phyloP scores from a whole-genome alignment of 2,797 vertebrate species.

The Hyperoplus immaculatus region DNA sequence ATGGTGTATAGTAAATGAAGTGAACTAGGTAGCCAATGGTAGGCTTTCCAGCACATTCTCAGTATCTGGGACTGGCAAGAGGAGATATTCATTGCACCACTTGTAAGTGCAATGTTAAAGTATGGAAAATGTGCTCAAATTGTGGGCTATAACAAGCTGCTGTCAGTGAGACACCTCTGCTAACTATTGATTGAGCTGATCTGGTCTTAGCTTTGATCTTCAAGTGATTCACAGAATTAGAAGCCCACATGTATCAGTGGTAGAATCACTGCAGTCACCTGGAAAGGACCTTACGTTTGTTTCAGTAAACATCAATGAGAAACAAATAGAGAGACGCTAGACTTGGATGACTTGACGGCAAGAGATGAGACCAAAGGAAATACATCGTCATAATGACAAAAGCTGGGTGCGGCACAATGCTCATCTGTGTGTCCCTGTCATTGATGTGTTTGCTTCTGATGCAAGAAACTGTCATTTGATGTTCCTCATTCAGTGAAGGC shows the following conservation, averaged over 20 bases:
- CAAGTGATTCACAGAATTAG: neutral
- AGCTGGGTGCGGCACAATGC: neutral
- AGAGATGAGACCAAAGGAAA: constrained; percentile 1
- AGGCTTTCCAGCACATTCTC: neutral
- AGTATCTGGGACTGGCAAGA: neutral
- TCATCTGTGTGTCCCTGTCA: neutral
- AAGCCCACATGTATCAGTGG: neutral
- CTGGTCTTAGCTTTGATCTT: neutral
- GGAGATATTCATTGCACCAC: neutral
- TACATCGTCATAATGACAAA: neutral
- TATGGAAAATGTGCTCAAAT: neutral
- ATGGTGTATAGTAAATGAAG: neutral
- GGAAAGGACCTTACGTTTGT: neutral
- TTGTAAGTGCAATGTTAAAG: neutral
- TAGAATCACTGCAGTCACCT: neutral
- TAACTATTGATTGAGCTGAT: neutral
- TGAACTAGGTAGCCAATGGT: neutral
- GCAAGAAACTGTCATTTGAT: neutral
- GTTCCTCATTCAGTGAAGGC: neutral
- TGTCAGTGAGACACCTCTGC: neutral
- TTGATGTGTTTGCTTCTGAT: constrained; percentile 1
- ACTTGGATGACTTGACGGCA: neutral
- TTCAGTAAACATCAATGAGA: neutral
- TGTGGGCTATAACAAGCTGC: neutral
- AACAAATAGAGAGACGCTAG: neutral